These are phyloP conservation scores for Biston betularia DNA, from an alignment of 2,888 invertebrate species.

Conservation along the genomic window DNA sequence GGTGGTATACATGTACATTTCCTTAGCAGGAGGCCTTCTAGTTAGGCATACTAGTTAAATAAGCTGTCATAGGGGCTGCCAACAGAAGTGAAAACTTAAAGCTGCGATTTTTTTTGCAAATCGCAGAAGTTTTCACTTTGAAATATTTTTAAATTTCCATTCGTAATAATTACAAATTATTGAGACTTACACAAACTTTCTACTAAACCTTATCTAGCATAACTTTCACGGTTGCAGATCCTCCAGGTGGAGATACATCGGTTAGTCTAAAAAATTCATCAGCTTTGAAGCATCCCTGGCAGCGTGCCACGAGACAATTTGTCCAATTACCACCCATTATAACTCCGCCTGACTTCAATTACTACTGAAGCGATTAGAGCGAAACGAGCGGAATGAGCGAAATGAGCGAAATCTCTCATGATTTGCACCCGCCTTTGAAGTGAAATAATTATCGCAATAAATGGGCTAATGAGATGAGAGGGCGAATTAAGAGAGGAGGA, in stretches of 20 bases:
- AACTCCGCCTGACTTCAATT: conserved; percentile 47
- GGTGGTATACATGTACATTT: no score
- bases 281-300: conserved; percentile 32
- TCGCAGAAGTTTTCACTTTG: no score
- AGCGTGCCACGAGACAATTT: conserved; percentile 53
- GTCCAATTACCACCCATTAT: conserved; percentile 57
- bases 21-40: no score
- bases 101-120: no score
- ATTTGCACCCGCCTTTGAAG: conserved; percentile 41
- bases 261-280: conserved; percentile 23
- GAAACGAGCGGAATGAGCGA: conserved; percentile 22
- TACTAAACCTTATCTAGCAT: no score
- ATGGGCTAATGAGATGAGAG: conserved; percentile 44
- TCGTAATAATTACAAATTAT: no score
- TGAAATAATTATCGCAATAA: conserved; percentile 45
- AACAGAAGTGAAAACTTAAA: no score
- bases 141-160: no score
- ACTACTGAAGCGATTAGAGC: conserved; percentile 34
- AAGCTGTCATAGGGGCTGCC: no score
- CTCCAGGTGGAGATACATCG: not conserved
- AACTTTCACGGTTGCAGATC: not conserved
- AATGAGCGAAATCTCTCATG: conserved; percentile 38
- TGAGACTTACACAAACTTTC: no score
- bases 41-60: no score
- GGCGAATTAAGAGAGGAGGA: conserved; percentile 32